Base-by-base conservation (phyloP, 2,888 invertebrate genomes). In the Leptopterna dolabrata region DNA sequence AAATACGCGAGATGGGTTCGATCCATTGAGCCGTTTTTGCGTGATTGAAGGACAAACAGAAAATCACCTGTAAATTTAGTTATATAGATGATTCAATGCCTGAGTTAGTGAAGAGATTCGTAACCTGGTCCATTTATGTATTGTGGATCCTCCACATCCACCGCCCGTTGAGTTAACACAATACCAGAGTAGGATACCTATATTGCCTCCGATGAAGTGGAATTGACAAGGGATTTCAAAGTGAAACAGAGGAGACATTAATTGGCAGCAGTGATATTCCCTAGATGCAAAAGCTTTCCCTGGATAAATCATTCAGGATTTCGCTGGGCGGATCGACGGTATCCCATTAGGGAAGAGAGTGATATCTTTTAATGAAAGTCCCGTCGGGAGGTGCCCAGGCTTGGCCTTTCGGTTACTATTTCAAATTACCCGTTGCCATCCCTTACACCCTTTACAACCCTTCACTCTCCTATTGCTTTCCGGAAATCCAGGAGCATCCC, bases 351-450 rank as follows among this genome's bases (percentile, higher is more conserved):
- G 24, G 63, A 27, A 63, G 24, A 24, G 63, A 63, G 63, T 63
- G 63, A 63, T 63, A 63, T 63, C 63, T 63, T 63, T 63, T 63
- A 63, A 63, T 63, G 63, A 63, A 24, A 24, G 63, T 63, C 63
- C 24, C 63, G 36, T 36, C 7, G 63, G 24, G 24, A 24, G 63
- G 24, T 24, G 19, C 4, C 24, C 63, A 0, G 24, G 51, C 63
- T 19, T 63, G 24, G 3, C 63, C 63, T 11, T 24, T 63, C 63
- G 24, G 63, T 63, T 63, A 24, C 63, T 63, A 63, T 63, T 63
- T 7, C 24, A 24, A 63, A 24, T 63, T 24, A 27, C 63, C 24
- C 7, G 4, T 7, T 36, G 2, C 7, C 36, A 36, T 2, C 36
- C 36, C 36, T 36, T 36, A 36, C 36, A 36, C 36, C 36, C 36